A percentile compares a stretch with the other conserved stretches of the same genome.
These are phyloP conservation scores for Zaprionus capensis DNA, from an alignment of 1,140 invertebrate genomes.

Conservation along the genomic window DNA sequence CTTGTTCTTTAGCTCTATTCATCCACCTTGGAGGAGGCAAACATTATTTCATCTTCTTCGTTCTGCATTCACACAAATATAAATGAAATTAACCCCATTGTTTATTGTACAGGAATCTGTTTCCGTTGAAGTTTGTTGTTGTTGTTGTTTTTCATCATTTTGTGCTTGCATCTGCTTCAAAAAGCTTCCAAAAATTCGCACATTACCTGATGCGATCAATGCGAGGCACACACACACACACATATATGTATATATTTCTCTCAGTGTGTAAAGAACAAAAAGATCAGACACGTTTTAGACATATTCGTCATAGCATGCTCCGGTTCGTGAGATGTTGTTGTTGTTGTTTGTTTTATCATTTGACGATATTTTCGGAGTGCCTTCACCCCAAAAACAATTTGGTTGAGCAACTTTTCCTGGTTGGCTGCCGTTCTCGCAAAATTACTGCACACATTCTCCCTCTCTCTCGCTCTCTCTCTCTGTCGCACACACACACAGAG, in stretches of 20 bases:
- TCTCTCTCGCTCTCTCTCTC: background rate
- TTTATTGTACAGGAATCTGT: conserved; percentile 1
- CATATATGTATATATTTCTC: background rate
- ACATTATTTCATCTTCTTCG: background rate
- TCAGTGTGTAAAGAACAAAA: background rate
- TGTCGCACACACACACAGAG: background rate
- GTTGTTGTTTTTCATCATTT: conserved; percentile 17
- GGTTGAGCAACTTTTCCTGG: conserved; percentile 75
- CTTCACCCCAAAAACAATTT: conserved; percentile 67
- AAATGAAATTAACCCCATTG: conserved; percentile 9
- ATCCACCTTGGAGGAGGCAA: conserved; percentile 3
- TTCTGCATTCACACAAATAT: background rate
- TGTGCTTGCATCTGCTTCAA: conserved; percentile 40
- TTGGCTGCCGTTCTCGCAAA: conserved; percentile 41
- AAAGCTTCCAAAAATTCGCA: conserved; percentile 30
- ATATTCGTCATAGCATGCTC: conserved; percentile 65
- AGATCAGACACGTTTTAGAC: conserved; percentile 27
- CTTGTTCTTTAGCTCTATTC: conserved; percentile 4
- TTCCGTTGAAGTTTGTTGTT: background rate
- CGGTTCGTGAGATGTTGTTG: conserved; percentile 44
- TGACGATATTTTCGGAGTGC: conserved; percentile 79
- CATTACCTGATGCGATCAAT: conserved; percentile 74
- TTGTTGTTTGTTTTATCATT: conserved; percentile 74
- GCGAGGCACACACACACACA: conserved; percentile 22
- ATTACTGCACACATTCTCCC: conserved; percentile 10